Percentiles rank a stretch among this genome's conserved stretches.
Evolutionary conservation across 2,888 invertebrate genomes (phyloP).

Genomic region (Sussaba pulchella): DNA sequence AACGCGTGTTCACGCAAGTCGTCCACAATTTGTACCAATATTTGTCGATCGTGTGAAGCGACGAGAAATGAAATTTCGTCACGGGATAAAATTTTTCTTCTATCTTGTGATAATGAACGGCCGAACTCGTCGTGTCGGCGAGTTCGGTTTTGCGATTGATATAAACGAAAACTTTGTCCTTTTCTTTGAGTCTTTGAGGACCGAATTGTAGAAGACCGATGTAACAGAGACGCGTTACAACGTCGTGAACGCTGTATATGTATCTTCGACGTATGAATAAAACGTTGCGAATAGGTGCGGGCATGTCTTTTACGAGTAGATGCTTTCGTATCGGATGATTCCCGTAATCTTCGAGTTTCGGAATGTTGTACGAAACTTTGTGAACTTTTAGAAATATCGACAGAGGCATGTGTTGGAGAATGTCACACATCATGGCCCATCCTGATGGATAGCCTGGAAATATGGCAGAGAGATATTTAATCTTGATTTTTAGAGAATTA

Average conservation of each 20-base stretch:
- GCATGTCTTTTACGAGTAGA: slow-evolving; percentile 87
- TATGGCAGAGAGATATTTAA: slow-evolving; percentile 47
- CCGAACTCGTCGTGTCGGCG: slow-evolving; percentile 88
- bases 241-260: slow-evolving; percentile 86
- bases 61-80: slow-evolving; percentile 86
- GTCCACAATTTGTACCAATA: slow-evolving; percentile 90
- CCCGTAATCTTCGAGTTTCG: slow-evolving; percentile 86
- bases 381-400: slow-evolving; percentile 89
- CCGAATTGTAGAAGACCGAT: slow-evolving; percentile 90
- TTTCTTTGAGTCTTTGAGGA: slow-evolving; percentile 88
- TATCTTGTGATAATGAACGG: slow-evolving; percentile 87
- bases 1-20: slow-evolving; percentile 88
- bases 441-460: slow-evolving; percentile 86
- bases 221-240: slow-evolving; percentile 87
- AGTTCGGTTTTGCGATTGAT: slow-evolving; percentile 88
- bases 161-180: slow-evolving; percentile 90
- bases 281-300: slow-evolving; percentile 85
- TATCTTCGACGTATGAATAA: slow-evolving; percentile 87
- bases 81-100: slow-evolving; percentile 87
- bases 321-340: slow-evolving; percentile 89
- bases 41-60: slow-evolving; percentile 86
- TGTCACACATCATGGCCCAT: slow-evolving; percentile 90
- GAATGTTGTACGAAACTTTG: slow-evolving; percentile 86
- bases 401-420: slow-evolving; percentile 89
- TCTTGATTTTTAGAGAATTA: no score